A percentile compares a stretch with the other conserved stretches of the same genome.
These are phyloP conservation scores for Eupithecia centaureata DNA, from an alignment of 2,888 invertebrate species.

Conservation along the genomic window DNA sequence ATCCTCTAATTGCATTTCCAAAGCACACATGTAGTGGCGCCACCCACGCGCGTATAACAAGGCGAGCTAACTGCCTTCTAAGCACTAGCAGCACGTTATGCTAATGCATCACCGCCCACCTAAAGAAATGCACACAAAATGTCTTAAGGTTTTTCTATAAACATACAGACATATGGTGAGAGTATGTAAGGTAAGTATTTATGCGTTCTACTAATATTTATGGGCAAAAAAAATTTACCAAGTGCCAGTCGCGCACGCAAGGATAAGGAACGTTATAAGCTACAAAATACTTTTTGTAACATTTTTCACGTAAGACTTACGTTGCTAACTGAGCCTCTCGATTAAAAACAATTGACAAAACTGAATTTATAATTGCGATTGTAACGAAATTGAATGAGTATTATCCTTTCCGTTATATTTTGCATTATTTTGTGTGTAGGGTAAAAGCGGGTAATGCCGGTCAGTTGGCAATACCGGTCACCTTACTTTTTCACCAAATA, in stretches of 20 bases:
- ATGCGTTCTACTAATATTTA: too few relatives aligned
- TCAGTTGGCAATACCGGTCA: too few relatives aligned
- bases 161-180: background rate
- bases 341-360: too few relatives aligned
- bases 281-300: background rate
- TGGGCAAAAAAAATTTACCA: background rate
- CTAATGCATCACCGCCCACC: constrained; percentile 52
- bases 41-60: constrained; percentile 46
- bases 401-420: too few relatives aligned
- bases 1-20: constrained; percentile 35
- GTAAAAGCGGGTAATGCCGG: too few relatives aligned
- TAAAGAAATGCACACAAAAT: constrained; percentile 31
- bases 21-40: constrained; percentile 25
- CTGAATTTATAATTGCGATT: too few relatives aligned
- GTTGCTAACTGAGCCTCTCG: background rate
- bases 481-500: too few relatives aligned
- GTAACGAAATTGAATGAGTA: too few relatives aligned
- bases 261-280: background rate
- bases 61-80: constrained; percentile 45
- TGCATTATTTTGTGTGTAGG: too few relatives aligned
- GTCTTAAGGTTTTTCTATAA: background rate
- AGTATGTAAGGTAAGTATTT: background rate
- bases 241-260: too few relatives aligned
- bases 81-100: constrained; percentile 45
- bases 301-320: background rate